Evolutionary conservation across 2,888 invertebrate genomes (phyloP).

Genomic region (Balanococcus diminutus): DNA sequence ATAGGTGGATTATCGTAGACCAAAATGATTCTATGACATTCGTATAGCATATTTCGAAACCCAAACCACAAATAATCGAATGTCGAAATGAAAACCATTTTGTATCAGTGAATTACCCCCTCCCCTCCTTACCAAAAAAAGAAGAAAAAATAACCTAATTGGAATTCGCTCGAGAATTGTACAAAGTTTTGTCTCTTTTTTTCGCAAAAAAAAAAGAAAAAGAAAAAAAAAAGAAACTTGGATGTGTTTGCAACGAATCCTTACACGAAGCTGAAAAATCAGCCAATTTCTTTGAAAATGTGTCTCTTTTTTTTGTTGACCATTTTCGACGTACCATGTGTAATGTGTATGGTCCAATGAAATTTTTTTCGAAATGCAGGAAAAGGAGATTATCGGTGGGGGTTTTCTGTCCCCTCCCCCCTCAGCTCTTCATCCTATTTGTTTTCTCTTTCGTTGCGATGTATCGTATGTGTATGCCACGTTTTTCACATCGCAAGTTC

Average conservation of each 20-base stretch:
- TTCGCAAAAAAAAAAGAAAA: no score
- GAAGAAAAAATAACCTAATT: not conserved
- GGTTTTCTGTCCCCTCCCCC: no score
- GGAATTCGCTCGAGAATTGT: not conserved
- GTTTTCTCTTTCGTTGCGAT: no score
- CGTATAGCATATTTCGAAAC: no score
- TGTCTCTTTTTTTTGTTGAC: not conserved
- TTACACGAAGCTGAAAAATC: not conserved
- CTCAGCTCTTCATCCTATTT: no score
- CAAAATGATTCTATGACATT: no score
- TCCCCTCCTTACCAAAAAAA: not conserved
- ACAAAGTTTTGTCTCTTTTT: not conserved
- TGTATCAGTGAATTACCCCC: not conserved
- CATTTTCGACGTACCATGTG: not conserved
- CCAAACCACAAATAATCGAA: no score
- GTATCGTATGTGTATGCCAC: no score
- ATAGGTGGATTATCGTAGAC: no score
- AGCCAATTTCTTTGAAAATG: not conserved
- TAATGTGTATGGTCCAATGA: not conserved
- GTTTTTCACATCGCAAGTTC: no score
- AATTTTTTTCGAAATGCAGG: not conserved
- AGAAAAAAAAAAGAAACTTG: not conserved
- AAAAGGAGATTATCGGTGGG: not conserved
- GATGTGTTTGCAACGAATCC: not conserved
- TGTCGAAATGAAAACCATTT: not conserved